Conservation (phyloP, 2,113 vertebrate species). For the Pseudorhombus dupliciocellatus region DNA sequence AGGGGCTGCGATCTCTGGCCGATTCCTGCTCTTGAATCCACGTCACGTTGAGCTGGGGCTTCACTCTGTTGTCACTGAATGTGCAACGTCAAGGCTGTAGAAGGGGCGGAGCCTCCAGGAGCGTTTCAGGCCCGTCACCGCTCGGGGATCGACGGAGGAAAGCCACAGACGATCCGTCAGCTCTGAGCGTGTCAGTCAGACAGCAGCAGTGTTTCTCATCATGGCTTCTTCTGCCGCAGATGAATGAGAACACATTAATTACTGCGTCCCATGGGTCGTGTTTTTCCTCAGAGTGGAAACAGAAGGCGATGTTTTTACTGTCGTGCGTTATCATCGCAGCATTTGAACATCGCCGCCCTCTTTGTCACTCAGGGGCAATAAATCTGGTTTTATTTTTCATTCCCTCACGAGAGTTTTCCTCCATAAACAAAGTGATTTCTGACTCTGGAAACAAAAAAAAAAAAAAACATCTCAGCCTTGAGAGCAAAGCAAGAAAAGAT, state of each 20-base stretch:
- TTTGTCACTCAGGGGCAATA: not conserved
- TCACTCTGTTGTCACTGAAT: too few species aligned
- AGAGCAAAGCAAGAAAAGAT: constrained; percentile 17
- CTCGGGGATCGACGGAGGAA: constrained; percentile 10
- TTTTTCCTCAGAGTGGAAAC: constrained; percentile 30
- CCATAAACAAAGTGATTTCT: constrained; percentile 37
- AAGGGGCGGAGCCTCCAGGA: too few species aligned
- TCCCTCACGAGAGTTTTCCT: constrained; percentile 5
- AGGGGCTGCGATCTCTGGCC: constrained; percentile 29
- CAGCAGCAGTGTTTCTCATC: constrained; percentile 29
- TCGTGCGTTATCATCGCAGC: constrained; percentile 3
- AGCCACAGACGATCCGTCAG: constrained; percentile 21
- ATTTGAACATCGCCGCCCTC: not conserved
- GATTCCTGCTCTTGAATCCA: not conserved
- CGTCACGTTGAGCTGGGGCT: not conserved
- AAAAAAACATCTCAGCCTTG: constrained; percentile 25
- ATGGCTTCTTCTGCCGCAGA: constrained; percentile 20
- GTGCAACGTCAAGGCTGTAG: too few species aligned
- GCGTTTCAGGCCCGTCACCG: constrained; percentile 5
- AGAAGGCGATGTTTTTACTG: constrained; percentile 36
- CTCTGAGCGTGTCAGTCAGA: constrained; percentile 46
- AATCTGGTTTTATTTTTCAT: not conserved
- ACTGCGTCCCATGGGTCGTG: constrained; percentile 43
- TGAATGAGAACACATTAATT: constrained; percentile 41
- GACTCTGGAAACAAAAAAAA: not conserved